Base-by-base conservation (phyloP, 1,140 invertebrate species). In the Drosophila mayri region DNA sequence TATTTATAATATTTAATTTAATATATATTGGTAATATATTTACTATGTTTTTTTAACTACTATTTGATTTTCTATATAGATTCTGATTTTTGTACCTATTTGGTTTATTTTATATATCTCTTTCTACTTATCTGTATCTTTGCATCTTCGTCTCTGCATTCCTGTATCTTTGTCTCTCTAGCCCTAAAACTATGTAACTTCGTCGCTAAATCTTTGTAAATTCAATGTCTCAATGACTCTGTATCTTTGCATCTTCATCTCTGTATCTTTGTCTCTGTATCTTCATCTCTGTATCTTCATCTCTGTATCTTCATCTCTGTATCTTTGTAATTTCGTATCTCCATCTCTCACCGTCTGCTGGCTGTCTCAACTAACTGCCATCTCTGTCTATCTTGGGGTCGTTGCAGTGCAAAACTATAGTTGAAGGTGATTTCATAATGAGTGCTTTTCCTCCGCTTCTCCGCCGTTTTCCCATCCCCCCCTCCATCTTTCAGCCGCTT, bases 381-480 rank as follows among this genome's bases (percentile, higher is more conserved):
- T 55, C 35, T 41, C 65, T 76, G 18, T 74, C 32, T 50, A 57
- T 50, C 43, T 76, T 65, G 73, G 49, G 67, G 84, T 87, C 84
- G 84, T 80, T 84, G 72, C 80, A 87, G 83, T 88, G 80, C 76
- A 65, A 83, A 83, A 52, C 64, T 88, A 86, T 78, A 87, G 84
- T 88, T 88, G 84, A 87, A 88, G 84, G 84, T 87, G 84, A 87
- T 87, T 87, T 87, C 81, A 88, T 88, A 88, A 88, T 88, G 84
- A 88, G 60, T 50, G 52, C 35, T 55, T 55, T 54, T 55, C 70
- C 63, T 40, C 58, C 38, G 44, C 57, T n/a, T 18, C 52, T 44
- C 61, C 14, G 35, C 14, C 20, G 52, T 38, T 52, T 40, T 46
- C 46, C 22, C 62, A 32, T 14, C 22, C 41, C n/a, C 32, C 38